Evolutionary conservation across 2,113 vertebrate species (phyloP).

Genomic region (Phoxinus phoxinus): DNA sequence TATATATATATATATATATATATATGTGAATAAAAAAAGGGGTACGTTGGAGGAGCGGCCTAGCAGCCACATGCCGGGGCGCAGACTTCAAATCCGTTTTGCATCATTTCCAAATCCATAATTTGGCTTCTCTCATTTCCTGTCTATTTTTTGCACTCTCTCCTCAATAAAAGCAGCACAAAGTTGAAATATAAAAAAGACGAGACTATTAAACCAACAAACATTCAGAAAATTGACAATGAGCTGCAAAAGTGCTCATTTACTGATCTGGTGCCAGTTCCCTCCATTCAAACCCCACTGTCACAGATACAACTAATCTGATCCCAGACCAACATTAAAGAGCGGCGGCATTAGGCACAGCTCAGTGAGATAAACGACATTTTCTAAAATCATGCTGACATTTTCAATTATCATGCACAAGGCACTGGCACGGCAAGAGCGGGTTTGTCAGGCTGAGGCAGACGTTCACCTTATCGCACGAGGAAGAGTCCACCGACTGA

Average conservation of each 20-base stretch:
- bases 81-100: background rate
- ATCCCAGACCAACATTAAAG: slow-evolving; percentile 38
- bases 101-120: background rate
- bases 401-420: slow-evolving; percentile 81
- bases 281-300: slow-evolving; percentile 32
- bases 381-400: slow-evolving; percentile 80
- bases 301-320: slow-evolving; percentile 27
- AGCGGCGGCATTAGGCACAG: slow-evolving; percentile 5
- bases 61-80: background rate
- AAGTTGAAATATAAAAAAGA: background rate
- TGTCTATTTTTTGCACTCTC: background rate
- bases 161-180: background rate
- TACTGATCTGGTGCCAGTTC: slow-evolving; percentile 39
- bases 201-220: no score
- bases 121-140: slow-evolving; percentile 3
- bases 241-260: slow-evolving; percentile 59
- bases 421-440: slow-evolving; percentile 75
- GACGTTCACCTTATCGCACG: slow-evolving; percentile 79
- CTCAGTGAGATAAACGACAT: slow-evolving; percentile 79
- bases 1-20: no score
- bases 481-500: slow-evolving; percentile 62
- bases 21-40: no score
- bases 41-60: background rate
- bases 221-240: slow-evolving; percentile 55
- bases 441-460: slow-evolving; percentile 79